Percentiles rank a stretch among this genome's conserved stretches.
These are phyloP conservation scores for Balearica regulorum DNA, from an alignment of 2,797 vertebrate species.

Conservation along the genomic window DNA sequence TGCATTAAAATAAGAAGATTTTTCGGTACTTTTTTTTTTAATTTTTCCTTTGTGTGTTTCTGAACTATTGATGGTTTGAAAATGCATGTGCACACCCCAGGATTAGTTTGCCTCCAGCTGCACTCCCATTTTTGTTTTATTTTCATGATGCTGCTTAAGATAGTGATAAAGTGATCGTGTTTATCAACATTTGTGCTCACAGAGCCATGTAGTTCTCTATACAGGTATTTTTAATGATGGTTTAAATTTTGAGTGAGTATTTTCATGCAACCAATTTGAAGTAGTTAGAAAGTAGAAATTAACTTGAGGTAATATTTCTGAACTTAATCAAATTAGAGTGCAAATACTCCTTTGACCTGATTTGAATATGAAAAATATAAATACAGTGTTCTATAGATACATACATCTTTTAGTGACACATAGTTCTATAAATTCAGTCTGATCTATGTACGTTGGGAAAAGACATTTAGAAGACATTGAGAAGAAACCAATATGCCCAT, in stretches of 20 bases:
- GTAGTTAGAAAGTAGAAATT: not conserved
- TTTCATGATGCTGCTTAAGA: not conserved
- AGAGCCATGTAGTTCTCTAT: not conserved
- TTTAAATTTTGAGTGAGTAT: not conserved
- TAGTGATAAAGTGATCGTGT: not conserved
- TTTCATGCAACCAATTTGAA: not conserved
- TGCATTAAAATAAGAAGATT: not conserved
- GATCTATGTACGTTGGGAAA: not conserved
- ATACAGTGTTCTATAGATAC: not conserved
- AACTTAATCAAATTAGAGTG: not conserved
- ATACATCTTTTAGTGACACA: not conserved
- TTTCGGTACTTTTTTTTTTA: not conserved
- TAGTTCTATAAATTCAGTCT: not conserved
- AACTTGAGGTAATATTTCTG: not conserved
- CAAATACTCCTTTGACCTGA: not conserved
- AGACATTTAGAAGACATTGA: not conserved
- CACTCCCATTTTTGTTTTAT: not conserved
- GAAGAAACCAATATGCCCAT: not conserved
- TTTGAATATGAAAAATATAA: not conserved
- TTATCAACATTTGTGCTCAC: not conserved
- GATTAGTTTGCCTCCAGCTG: not conserved
- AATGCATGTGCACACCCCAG: not conserved
- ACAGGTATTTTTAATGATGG: not conserved
- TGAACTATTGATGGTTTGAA: not conserved
- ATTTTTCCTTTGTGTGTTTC: not conserved